Base-by-base conservation (phyloP, 2,113 vertebrate species). In the Trogon surrucura region DNA sequence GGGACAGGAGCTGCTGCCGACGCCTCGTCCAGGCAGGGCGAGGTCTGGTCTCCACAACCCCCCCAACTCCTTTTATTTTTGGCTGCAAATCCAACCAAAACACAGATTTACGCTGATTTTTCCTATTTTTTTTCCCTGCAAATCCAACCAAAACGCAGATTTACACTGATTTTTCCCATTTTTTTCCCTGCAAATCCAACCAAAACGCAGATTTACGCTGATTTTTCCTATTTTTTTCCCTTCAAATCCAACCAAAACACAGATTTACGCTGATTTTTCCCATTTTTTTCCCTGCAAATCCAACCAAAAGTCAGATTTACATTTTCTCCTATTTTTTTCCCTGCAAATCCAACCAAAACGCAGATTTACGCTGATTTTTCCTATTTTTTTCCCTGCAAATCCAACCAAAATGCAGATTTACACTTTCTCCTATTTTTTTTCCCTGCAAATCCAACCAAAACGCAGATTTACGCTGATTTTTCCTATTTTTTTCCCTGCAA, bases 1-100 rank as follows among this genome's bases (percentile, higher is more conserved):
- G 97, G 96, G 85, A 94, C 44, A 23, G 79, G n/a, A 79, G 94
- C 58, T 95, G 97, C 96, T 95, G 91, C 93, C 27, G 10, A 20
- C 2, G 5, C 71, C 69, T 44, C 57, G n/a, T 58, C 84, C 73
- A 10, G 18, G 36, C 51, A 11, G 86, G 93, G 90, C 80, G 80
- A 97, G 95, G 92, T 85, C 94, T 97, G 32, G 93, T 93, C 96
- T 97, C 94, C 88, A 29, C 13, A 36, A 36, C 36, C 41, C 34
- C 30, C 66, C 45, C 4, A 26, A 32, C 27, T 8, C 30, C 50
- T 36, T 36, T 36, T 36, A 36, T 36, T 36, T 36, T 36, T 36
- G 6, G 18, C 9, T 45, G 81, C 50, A 34, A 79, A 90, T 79
- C 48, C 82, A 29, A 15, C 26, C 16, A 7, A 70, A 66, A 18